Conservation (phyloP, 2,113 vertebrate genomes). For the Pongo pygmaeus region DNA sequence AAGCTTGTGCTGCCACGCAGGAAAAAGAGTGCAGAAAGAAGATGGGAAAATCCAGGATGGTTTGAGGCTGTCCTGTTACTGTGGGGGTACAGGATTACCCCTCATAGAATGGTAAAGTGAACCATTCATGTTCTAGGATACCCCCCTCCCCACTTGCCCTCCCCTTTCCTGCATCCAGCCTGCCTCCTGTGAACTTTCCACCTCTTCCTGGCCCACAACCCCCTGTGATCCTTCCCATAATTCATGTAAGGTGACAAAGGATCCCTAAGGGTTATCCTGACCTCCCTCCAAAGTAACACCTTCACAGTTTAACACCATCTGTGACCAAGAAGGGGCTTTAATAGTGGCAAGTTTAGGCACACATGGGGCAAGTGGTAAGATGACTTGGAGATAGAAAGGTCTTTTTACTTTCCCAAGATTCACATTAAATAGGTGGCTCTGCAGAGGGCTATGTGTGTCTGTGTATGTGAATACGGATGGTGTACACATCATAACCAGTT, state of each 20-base stretch:
- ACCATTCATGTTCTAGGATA: background rate
- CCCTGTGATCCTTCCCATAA: background rate
- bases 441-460: background rate
- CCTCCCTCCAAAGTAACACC: background rate
- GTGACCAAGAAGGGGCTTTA: background rate
- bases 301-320: background rate
- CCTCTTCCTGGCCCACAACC: background rate
- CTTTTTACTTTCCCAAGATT: background rate
- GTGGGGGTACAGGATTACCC: background rate
- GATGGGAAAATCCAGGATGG: background rate
- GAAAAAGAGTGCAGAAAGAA: background rate
- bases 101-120: background rate
- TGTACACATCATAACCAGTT: background rate
- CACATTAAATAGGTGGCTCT: background rate
- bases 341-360: background rate
- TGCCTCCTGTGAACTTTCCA: background rate
- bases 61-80: background rate
- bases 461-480: background rate
- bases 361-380: background rate
- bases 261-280: background rate
- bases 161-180: background rate
- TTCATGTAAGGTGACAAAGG: background rate
- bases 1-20: background rate
- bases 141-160: background rate
- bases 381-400: background rate